Evolutionary conservation across 2,113 vertebrate species (phyloP).

Genomic region (Forbesichthys agassizii): DNA sequence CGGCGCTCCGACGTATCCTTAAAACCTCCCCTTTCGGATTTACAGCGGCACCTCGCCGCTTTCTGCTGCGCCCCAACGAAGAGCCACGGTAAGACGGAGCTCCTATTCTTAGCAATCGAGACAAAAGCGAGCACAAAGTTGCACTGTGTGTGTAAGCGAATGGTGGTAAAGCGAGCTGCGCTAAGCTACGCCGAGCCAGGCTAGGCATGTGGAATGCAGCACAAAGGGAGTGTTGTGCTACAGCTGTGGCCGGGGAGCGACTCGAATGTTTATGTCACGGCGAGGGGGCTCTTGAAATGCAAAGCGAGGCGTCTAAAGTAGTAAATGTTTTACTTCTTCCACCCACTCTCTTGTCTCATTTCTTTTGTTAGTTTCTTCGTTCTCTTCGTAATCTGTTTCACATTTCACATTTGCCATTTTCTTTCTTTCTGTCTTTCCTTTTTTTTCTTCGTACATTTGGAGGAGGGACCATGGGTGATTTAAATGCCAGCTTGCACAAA

Average conservation of each 20-base stretch:
- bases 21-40: constrained; percentile 55
- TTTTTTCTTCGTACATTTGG: not conserved
- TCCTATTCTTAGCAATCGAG: constrained; percentile 43
- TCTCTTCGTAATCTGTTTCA: not conserved
- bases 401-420: too few relatives aligned
- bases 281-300: constrained; percentile 34
- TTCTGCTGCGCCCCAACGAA: constrained; percentile 25
- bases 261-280: constrained; percentile 58
- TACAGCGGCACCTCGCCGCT: constrained; percentile 37
- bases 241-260: constrained; percentile 56
- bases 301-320: constrained; percentile 37
- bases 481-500: constrained; percentile 45
- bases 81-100: constrained; percentile 71
- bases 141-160: constrained; percentile 50
- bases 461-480: constrained; percentile 3
- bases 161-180: constrained; percentile 19
- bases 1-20: constrained; percentile 44
- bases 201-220: constrained; percentile 68
- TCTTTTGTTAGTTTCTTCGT: not conserved
- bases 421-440: not conserved
- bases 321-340: constrained; percentile 5
- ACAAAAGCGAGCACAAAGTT: constrained; percentile 70
- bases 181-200: constrained; percentile 11
- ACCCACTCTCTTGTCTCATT: constrained; percentile 12
- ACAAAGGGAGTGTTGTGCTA: constrained; percentile 75